phyloP scores from a whole-genome alignment of 2,888 invertebrate genomes.

The Epinotia bilunana region DNA sequence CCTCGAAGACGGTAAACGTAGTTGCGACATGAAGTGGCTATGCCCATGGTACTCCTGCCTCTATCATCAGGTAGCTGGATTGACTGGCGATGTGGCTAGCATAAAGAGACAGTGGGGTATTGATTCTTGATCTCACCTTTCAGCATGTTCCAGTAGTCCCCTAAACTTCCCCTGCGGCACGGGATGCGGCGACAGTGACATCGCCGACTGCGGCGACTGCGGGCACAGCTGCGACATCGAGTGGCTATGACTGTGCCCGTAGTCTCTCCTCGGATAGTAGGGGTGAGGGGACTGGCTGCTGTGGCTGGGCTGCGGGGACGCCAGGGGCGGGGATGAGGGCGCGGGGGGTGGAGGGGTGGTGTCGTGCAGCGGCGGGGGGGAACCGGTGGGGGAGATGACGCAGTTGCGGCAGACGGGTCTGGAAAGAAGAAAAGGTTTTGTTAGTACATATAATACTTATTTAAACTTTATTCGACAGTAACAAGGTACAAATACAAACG shows the following conservation, averaged over 20 bases:
- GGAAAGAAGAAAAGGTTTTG: slow-evolving; percentile 59
- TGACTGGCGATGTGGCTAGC: background rate
- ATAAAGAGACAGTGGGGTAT: too few species aligned
- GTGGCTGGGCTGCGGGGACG: slow-evolving; percentile 76
- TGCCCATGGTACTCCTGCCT: too few species aligned
- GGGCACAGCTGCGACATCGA: slow-evolving; percentile 70
- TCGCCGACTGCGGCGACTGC: slow-evolving; percentile 75
- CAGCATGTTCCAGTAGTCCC: slow-evolving; percentile 80
- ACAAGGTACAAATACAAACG: too few species aligned
- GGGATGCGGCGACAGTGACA: slow-evolving; percentile 78
- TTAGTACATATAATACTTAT: background rate
- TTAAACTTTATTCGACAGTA: too few species aligned
- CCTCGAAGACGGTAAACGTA: too few species aligned
- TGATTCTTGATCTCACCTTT: slow-evolving; percentile 60
- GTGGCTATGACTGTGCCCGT: slow-evolving; percentile 69
- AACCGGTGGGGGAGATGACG: slow-evolving; percentile 85
- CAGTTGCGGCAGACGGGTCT: slow-evolving; percentile 94
- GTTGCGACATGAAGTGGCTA: too few species aligned
- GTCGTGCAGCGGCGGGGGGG: slow-evolving; percentile 75
- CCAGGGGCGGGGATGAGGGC: slow-evolving; percentile 69
- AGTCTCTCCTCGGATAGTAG: slow-evolving; percentile 65
- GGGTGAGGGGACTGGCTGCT: slow-evolving; percentile 77
- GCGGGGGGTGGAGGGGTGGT: slow-evolving; percentile 67
- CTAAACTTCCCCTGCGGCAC: slow-evolving; percentile 78
- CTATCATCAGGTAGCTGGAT: too few species aligned